Base-by-base conservation (phyloP, 2,888 invertebrate species). In the Hydraecia micacea region DNA sequence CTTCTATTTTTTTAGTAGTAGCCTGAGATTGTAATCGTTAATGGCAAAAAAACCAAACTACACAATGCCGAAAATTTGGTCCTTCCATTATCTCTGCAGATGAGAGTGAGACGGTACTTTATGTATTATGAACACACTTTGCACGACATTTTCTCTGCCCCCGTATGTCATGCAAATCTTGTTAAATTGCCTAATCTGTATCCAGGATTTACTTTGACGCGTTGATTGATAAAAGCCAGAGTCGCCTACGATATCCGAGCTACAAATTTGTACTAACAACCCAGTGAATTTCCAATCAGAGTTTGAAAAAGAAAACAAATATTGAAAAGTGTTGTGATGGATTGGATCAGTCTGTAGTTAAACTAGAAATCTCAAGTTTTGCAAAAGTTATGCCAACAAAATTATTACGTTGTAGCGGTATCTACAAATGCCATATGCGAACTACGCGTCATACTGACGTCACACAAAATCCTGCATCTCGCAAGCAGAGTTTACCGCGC, bases 191-290 rank as follows among this genome's bases (percentile, higher is more conserved):
- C 49, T 73, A 85, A 85, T 73, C 66, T 46, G 58, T 28, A 55
- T 65, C 32, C 63, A 74, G 85, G 32, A 65, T 76, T 73, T 63
- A 62, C 69, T 77, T 78, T 82, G 80, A 85, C 46, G 18, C 71
- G 15, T 77, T 84, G 84, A 84, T 83, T 86, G 83, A 82, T 83
- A 63, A 82, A 84, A 86, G 86, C 25, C 18, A 75, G 70, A 70
- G 36, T 71, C 28, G 11, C 36, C 21, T 9, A 36, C 72, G 42
- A 75, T 66, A n/a, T 63, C 36, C 18, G 3, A 60, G 70, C 60
- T 78, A 13, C 65, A 81, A 81, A 77, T 85, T 83, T 71, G 69
- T 63, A 21, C 72, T 71, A 73, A 78, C 79, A 77, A 55, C 68
- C 25, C 46, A 73, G 72, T 46, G 83, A 67, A 32, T 71, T 65